A percentile compares a stretch with the other conserved stretches of the same genome.
phyloP scores from a whole-genome alignment of 2,888 invertebrate genomes.

The Macropis europaea region DNA sequence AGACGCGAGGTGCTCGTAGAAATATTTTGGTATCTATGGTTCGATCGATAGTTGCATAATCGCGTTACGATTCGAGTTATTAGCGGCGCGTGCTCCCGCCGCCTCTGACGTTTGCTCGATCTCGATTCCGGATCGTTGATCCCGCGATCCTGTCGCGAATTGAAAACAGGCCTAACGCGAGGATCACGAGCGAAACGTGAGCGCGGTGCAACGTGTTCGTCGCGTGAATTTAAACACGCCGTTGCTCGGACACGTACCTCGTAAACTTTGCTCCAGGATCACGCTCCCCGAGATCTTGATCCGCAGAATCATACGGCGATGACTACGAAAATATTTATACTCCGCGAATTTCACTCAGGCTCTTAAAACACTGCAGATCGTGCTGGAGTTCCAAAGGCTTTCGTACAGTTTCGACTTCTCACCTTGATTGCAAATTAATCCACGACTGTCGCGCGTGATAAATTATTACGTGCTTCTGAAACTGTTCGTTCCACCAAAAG shows the following conservation, averaged over 20 bases:
- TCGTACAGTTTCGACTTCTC: too few species aligned
- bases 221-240: slow-evolving; percentile 15
- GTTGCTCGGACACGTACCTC: background rate
- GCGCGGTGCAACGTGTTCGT: background rate
- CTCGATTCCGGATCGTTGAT: slow-evolving; percentile 38
- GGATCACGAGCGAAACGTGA: slow-evolving; percentile 20
- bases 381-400: too few species aligned
- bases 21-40: slow-evolving; percentile 35
- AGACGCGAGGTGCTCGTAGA: background rate
- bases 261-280: slow-evolving; percentile 27
- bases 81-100: slow-evolving; percentile 25
- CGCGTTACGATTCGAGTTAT: slow-evolving; percentile 37
- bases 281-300: slow-evolving; percentile 22
- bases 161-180: slow-evolving; percentile 2
- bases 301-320: too few species aligned
- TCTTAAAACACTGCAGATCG: too few species aligned
- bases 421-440: too few species aligned
- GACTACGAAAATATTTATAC: too few species aligned
- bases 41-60: slow-evolving; percentile 48
- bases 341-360: too few species aligned
- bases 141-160: slow-evolving; percentile 36
- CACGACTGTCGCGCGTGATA: too few species aligned
- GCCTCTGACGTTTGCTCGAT: slow-evolving; percentile 27
- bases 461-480: too few species aligned
- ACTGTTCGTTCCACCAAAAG: too few species aligned